Evolutionary conservation across 1,140 invertebrate species (phyloP), one percentile per base, ranked within the genome.

Genomic region (Diabrotica undecimpunctata): DNA sequence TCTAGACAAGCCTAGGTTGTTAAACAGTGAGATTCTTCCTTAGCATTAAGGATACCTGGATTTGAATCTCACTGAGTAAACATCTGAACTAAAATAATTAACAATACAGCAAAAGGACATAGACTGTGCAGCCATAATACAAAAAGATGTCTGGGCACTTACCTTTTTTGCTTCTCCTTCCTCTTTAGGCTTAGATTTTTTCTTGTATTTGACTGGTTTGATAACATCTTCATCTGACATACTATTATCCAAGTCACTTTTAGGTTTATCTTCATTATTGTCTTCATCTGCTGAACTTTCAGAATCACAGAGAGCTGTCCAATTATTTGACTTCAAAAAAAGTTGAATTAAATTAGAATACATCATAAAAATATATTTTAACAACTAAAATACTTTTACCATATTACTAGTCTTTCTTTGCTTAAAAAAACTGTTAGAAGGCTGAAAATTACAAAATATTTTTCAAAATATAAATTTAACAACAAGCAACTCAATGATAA

Each of bases 301-400:
- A 9, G 73, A 63, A 69, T 75, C 74, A 69, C 70, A 73, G 51
- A 75, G 63, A 37, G 54, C 56, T 58, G 66, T 51, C 37, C 72
- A 62, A 39, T 46, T 64, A 8, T 68, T 65, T 41, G 61, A 66
- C 67, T 73, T 4, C 25, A 25, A 25, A 54, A 38, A 69, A 64
- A 46, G 46, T 7, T 38, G 8, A 41, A 38, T 56, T 12, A 41
- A 5, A 8, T 25, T 1, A 25, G 1, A 25, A 25, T 25, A 25
- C 1, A 25, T 10, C 12, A 39, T 41, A 36, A 56, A 61, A 35
- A 12, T 36, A 61, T n/a, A n/a, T n/a, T 6, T 55, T 58, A 9
- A 11, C 12, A 61, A 46, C 9, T 54, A 5, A 14, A 7, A 46
- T 35, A 12, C 13, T 41, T 62, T 10, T 35, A 41, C 10, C 59